A percentile compares a stretch with the other conserved stretches of the same genome.
phyloP scores from a whole-genome alignment of 2,797 vertebrate species.

The Pseudocheirus occidentalis region DNA sequence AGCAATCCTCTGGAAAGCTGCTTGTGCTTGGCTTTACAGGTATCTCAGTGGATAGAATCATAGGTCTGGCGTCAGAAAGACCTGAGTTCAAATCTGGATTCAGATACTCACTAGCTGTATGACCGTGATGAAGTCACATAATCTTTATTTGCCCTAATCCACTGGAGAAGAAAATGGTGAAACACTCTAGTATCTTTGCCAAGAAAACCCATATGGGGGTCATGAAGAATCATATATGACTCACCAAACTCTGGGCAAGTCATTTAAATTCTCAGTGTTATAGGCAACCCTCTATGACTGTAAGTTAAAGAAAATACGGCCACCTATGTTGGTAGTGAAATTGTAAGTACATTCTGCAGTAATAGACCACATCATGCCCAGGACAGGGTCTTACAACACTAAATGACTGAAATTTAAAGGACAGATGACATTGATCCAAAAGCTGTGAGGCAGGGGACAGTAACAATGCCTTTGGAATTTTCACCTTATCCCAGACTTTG shows the following conservation, averaged over 20 bases:
- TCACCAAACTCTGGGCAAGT: neutral
- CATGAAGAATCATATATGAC: neutral
- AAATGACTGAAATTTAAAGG: neutral
- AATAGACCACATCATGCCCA: neutral
- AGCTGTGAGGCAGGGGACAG: neutral
- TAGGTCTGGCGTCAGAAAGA: neutral
- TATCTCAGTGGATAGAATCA: no score
- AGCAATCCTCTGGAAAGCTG: no score
- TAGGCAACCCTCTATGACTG: neutral
- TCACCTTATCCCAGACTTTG: neutral
- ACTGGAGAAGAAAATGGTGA: neutral
- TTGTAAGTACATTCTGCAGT: neutral
- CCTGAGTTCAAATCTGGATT: neutral
- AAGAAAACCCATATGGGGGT: neutral
- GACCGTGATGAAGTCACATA: neutral
- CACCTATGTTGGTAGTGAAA: neutral
- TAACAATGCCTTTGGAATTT: neutral
- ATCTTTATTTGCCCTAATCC: neutral
- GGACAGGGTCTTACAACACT: fast-evolving
- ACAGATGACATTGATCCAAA: neutral
- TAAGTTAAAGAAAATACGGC: neutral
- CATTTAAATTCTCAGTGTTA: neutral
- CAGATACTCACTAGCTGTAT: neutral
- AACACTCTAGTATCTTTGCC: neutral
- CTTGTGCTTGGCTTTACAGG: no score